A percentile compares a stretch with the other conserved stretches of the same genome.
phyloP scores from a whole-genome alignment of 2,888 invertebrate genomes.

The Ophonus ardosiacus region DNA sequence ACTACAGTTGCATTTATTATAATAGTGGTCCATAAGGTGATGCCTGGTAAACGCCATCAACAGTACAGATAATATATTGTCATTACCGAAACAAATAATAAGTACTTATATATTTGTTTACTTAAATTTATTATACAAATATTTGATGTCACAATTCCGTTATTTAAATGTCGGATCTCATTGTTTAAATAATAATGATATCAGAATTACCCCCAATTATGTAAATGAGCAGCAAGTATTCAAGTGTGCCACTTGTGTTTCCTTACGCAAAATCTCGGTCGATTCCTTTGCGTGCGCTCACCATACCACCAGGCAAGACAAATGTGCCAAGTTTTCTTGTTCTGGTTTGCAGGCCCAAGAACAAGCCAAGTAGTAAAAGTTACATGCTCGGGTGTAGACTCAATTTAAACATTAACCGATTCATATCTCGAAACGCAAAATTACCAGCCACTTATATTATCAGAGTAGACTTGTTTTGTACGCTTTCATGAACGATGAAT shows the following conservation, averaged over 20 bases:
- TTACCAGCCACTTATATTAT: conserved; percentile 40
- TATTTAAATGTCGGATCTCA: too few species aligned
- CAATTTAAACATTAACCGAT: conserved; percentile 59
- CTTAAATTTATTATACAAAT: too few species aligned
- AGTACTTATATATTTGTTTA: too few species aligned
- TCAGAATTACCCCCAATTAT: too few species aligned
- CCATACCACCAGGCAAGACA: conserved; percentile 23
- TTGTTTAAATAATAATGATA: too few species aligned
- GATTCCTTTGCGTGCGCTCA: conserved; percentile 3
- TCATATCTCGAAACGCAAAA: conserved; percentile 52
- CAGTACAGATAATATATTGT: too few species aligned
- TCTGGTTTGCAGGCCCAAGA: conserved; percentile 47
- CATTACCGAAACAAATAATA: too few species aligned
- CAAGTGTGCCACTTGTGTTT: background rate
- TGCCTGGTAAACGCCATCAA: too few species aligned
- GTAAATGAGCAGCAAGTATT: too few species aligned
- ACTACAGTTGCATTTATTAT: too few species aligned
- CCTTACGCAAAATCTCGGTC: conserved; percentile 2
- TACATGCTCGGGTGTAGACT: conserved; percentile 49
- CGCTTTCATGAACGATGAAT: background rate
- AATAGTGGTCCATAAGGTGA: too few species aligned
- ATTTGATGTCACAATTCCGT: too few species aligned
- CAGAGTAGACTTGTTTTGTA: conserved; percentile 10
- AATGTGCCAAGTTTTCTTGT: conserved; percentile 58
- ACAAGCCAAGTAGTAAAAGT: conserved; percentile 51